These are phyloP conservation scores for Drosophila orosa DNA, from an alignment of 1,140 invertebrate genomes.

Conservation along the genomic window DNA sequence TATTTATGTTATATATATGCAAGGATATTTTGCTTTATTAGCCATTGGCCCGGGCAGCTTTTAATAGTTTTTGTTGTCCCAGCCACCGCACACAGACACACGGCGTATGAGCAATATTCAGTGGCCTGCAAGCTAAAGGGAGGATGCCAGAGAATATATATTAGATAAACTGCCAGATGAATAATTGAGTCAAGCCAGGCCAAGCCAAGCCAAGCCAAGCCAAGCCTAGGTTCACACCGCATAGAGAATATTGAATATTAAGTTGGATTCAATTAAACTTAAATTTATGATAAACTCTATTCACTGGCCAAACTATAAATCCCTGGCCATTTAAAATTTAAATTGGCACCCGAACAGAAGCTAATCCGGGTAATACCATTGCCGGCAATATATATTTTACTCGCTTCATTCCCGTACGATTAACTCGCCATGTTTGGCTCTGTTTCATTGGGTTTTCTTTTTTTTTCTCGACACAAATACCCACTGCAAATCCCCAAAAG, in stretches of 20 bases:
- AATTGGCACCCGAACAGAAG: constrained; percentile 26
- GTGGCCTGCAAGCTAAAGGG: constrained; percentile 14
- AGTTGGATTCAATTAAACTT: constrained; percentile 29
- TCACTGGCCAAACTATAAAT: constrained; percentile 18
- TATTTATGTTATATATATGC: constrained; percentile 41
- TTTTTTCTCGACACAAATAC: constrained; percentile 21
- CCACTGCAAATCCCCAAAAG: constrained; percentile 39
- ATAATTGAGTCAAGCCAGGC: constrained; percentile 6
- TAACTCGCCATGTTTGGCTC: constrained; percentile 10
- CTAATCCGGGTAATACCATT: constrained; percentile 40
- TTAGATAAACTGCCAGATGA: constrained; percentile 11
- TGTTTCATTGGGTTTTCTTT: constrained; percentile 11
- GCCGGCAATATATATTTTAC: constrained; percentile 6
- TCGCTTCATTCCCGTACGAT: constrained; percentile 2
- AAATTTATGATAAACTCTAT: constrained; percentile 21
- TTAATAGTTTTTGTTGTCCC: constrained; percentile 21
- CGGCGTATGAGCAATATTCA: constrained; percentile 57
- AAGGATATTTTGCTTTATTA: constrained; percentile 45
- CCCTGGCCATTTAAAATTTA: constrained; percentile 27
- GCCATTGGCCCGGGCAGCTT: constrained; percentile 30
- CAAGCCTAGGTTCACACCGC: background rate
- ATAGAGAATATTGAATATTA: constrained; percentile 19
- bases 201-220: background rate
- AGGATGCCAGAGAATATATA: background rate
- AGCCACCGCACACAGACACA: constrained; percentile 17